Evolutionary conservation across 2,888 invertebrate genomes (phyloP), one percentile per base, ranked within the genome.

Genomic region (Hylaea fasciaria): DNA sequence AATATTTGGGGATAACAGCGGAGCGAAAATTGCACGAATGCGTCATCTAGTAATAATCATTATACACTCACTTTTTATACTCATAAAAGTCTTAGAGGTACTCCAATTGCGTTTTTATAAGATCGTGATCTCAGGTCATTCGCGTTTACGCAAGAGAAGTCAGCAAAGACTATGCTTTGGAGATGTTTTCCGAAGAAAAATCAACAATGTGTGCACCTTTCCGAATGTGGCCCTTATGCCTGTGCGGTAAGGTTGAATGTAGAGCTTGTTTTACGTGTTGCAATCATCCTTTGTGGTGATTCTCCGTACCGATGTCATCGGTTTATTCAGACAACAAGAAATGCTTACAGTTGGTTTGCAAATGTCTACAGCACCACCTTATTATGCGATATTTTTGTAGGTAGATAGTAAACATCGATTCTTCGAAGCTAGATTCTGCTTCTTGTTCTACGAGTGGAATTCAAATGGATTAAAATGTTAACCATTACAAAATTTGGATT

Each of bases 241-340:
- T 16, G 57, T 54, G 53, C 22, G 16, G 28, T 64, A 66, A 37
- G 43, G 64, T 58, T 56, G 41, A 46, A 28, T 32, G 22, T 58
- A 43, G 41, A 14, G 39, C 8, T 29, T 10, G 9, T 43, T 45
- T 22, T 11, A 41, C 12, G 49, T 70, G 68, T 68, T 67, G 75
- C 64, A 74, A 73, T 64, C 62, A 69, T 69, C 66, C 72, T 76
- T 77, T 77, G 78, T 78, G 61, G 67, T 29, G 35, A 22, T 79
- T 80, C 79, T 73, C 13, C 50, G 79, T 78, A 80, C n/a, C n/a
- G n/a, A n/a, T 62, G 66, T 59, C 64, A 59, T 52, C 63, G 47
- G 65, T 63, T 69, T 71, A 72, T 67, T 77, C 53, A 54, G 65
- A 61, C 54, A 32, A 32, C 9, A 32, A 9, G 7, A 32, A 32